Conservation (phyloP, 2,888 invertebrate species). For the Orthosia incerta region DNA sequence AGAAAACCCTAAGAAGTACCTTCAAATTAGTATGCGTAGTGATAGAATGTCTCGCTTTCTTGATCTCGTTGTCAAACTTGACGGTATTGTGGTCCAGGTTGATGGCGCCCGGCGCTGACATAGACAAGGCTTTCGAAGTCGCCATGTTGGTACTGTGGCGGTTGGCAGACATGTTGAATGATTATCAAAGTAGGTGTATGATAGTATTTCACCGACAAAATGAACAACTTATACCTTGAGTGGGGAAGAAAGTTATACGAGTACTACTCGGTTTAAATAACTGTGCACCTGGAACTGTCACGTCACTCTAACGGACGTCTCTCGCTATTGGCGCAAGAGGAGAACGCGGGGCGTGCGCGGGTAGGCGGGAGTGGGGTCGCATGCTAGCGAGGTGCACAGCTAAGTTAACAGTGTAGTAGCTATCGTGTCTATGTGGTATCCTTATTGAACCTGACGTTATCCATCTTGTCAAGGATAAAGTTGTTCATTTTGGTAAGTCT, state of each 20-base stretch:
- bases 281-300: no score
- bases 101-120: constrained; percentile 97
- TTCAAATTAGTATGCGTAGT: constrained; percentile 84
- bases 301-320: no score
- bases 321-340: no score
- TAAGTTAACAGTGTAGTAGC: no score
- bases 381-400: no score
- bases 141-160: constrained; percentile 92
- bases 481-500: neutral
- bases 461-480: neutral
- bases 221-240: neutral
- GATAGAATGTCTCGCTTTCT: constrained; percentile 89
- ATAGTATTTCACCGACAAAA: neutral
- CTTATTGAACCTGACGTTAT: neutral
- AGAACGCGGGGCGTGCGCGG: no score
- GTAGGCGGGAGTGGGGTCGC: no score
- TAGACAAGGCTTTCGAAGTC: constrained; percentile 94
- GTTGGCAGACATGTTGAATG: neutral
- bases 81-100: constrained; percentile 94
- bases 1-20: constrained; percentile 69
- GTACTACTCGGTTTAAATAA: no score
- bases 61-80: constrained; percentile 92
- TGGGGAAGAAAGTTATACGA: no score
- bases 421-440: neutral
- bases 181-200: neutral